A percentile compares a stretch with the other conserved stretches of the same genome.
Evolutionary conservation across 2,797 vertebrate species (phyloP).

Genomic region (Poecilia picta): DNA sequence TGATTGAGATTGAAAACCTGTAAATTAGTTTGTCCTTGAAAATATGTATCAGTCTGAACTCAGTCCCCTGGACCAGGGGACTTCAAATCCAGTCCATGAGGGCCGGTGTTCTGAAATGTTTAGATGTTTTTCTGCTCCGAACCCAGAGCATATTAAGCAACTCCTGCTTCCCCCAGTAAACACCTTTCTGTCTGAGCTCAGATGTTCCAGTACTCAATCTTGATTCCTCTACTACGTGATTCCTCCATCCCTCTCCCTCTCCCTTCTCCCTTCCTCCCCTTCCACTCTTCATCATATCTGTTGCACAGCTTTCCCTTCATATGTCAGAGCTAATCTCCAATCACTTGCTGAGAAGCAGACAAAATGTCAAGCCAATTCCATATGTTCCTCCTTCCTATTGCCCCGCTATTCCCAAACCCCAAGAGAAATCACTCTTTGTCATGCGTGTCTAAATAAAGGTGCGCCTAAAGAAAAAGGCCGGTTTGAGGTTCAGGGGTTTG

Average conservation of each 20-base stretch:
- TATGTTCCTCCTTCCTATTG: neutral
- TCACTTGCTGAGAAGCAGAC: neutral
- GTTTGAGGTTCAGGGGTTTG: neutral
- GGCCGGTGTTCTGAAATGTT: too few relatives aligned
- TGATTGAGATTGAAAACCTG: too few relatives aligned
- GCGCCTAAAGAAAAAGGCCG: conserved; percentile 1
- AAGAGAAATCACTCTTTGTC: conserved; percentile 10
- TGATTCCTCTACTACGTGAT: neutral
- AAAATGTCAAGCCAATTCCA: conserved; percentile 27
- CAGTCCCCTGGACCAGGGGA: too few relatives aligned
- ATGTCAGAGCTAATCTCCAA: neutral
- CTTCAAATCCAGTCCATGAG: too few relatives aligned
- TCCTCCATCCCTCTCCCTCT: neutral
- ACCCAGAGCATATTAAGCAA: conserved; percentile 10
- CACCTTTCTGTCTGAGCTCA: conserved; percentile 28
- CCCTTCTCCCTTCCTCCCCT: neutral
- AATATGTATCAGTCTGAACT: too few relatives aligned
- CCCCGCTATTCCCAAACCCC: neutral
- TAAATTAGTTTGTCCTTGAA: too few relatives aligned
- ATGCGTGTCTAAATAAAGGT: neutral
- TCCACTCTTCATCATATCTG: neutral
- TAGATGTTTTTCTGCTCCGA: neutral
- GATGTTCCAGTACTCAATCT: conserved; percentile 20
- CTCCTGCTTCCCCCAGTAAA: conserved; percentile 17
- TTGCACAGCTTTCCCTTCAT: conserved; percentile 8